Conservation (phyloP, 1,140 invertebrate species). For the Drosophila leontia region DNA sequence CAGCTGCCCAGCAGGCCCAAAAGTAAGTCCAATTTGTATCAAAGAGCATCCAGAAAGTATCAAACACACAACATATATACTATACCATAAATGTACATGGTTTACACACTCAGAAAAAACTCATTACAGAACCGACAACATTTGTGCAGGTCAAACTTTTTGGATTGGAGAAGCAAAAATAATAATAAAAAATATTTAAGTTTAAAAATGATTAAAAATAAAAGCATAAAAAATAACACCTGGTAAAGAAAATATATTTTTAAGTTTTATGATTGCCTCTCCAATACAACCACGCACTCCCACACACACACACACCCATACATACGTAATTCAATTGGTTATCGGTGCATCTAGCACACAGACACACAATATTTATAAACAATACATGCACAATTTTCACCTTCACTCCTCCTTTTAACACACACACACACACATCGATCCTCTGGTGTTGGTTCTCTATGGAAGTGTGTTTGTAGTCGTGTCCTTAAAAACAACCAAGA, state of each 20-base stretch:
- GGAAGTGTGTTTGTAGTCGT: conserved; percentile 22
- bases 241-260: too few species aligned
- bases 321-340: conserved; percentile 31
- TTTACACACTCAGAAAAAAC: conserved; percentile 3
- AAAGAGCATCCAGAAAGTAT: conserved; percentile 10
- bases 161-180: conserved; percentile 7
- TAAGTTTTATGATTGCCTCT: too few species aligned
- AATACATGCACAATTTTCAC: conserved; percentile 16
- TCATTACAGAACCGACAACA: conserved; percentile 5
- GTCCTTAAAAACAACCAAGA: not conserved
- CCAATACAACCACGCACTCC: not conserved
- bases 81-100: not conserved
- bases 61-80: conserved; percentile 3
- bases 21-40: conserved; percentile 87
- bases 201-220: not conserved
- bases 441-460: conserved; percentile 45
- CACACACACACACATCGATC: conserved; percentile 14
- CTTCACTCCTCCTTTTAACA: conserved; percentile 7
- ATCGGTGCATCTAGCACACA: conserved; percentile 27
- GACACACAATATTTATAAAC: not conserved
- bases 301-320: not conserved
- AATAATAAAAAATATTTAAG: not conserved
- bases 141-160: conserved; percentile 10
- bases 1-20: conserved; percentile 89
- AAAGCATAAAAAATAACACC: too few species aligned